A percentile compares a stretch with the other conserved stretches of the same genome.
phyloP scores from a whole-genome alignment of 2,113 vertebrate species.

The Podiceps cristatus region DNA sequence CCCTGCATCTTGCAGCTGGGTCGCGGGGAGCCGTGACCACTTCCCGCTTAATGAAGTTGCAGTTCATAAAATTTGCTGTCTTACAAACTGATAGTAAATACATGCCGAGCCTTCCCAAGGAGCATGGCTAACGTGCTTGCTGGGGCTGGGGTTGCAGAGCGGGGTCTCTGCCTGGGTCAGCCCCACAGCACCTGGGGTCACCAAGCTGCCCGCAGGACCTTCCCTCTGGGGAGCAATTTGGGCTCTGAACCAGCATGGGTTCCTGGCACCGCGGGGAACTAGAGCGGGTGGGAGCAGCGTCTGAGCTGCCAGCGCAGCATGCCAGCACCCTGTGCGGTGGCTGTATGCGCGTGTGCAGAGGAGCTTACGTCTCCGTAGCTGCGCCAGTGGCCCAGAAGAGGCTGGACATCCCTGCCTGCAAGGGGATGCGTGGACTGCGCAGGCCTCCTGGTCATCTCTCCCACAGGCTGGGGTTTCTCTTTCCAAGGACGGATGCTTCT shows the following conservation, averaged over 20 bases:
- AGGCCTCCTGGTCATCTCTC: neutral
- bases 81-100: neutral
- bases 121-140: rapidly evolving
- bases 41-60: neutral
- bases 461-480: neutral
- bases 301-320: rapidly evolving
- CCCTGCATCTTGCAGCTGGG: neutral
- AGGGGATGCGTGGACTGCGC: rapidly evolving
- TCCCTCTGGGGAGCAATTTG: neutral
- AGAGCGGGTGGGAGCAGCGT: neutral
- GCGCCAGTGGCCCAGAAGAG: neutral
- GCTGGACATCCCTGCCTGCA: neutral
- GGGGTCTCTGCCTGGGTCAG: neutral
- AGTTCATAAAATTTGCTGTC: neutral
- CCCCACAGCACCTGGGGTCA: neutral
- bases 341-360: neutral
- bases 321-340: neutral
- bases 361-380: no score
- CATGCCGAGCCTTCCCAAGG: neutral
- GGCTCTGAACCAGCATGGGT: rapidly evolving
- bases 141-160: rapidly evolving
- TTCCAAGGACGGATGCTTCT: neutral
- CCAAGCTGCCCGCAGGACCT: rapidly evolving
- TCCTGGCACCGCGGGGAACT: rapidly evolving
- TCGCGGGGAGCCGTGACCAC: neutral